phyloP scores from a whole-genome alignment of 2,797 vertebrate genomes.

The Urosaurus nigricauda region DNA sequence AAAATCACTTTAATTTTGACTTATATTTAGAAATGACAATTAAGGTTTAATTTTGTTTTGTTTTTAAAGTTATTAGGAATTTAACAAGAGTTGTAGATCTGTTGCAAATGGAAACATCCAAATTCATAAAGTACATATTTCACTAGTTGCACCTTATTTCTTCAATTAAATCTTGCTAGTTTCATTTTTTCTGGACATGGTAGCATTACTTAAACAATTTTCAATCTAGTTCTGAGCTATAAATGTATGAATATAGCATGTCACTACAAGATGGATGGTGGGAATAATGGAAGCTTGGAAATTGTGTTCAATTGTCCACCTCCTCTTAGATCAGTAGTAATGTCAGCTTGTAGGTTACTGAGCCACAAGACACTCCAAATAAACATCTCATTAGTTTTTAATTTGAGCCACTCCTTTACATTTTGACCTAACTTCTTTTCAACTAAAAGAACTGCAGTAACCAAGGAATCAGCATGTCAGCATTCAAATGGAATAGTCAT shows the following conservation, averaged over 20 bases:
- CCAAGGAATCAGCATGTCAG: conserved; percentile 20
- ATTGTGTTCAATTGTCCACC: neutral
- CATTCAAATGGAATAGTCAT: conserved; percentile 19
- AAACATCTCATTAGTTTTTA: conserved; percentile 13
- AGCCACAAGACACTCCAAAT: neutral
- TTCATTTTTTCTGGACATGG: neutral
- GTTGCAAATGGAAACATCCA: neutral
- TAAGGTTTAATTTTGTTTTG: neutral
- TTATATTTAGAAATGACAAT: neutral
- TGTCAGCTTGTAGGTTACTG: neutral
- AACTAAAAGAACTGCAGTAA: conserved; percentile 9
- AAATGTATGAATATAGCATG: neutral
- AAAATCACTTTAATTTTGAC: neutral
- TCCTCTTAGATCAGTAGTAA: neutral
- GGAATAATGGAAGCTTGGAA: neutral
- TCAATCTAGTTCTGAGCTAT: neutral
- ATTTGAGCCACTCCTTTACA: conserved; percentile 9
- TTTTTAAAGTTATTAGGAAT: neutral
- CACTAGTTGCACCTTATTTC: neutral
- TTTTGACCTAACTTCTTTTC: conserved; percentile 5
- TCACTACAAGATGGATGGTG: neutral
- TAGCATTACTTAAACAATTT: conserved; percentile 2
- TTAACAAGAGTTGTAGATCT: conserved; percentile 3
- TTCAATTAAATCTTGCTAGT: conserved; percentile 33
- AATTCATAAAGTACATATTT: neutral